Conservation (phyloP, 2,797 vertebrate genomes). For the Sciurus carolinensis region DNA sequence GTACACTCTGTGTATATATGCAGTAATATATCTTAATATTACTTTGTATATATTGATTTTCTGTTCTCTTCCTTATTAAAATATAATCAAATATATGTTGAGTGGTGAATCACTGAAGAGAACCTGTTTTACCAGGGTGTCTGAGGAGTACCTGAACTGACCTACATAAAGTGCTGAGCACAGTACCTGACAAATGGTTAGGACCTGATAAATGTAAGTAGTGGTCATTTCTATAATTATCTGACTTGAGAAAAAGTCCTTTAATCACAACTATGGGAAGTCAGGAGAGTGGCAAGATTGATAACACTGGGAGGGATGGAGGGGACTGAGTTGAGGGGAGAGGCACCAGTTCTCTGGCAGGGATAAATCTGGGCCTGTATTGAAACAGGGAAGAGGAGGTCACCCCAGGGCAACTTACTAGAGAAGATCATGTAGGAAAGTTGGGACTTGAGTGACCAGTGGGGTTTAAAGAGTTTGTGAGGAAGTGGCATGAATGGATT, state of each 20-base stretch:
- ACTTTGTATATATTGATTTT: background rate
- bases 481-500: background rate
- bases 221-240: background rate
- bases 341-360: background rate
- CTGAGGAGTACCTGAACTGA: background rate
- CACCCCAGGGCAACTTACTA: background rate
- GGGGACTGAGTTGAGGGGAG: background rate
- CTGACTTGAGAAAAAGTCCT: background rate
- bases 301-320: background rate
- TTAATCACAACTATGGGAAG: background rate
- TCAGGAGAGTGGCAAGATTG: background rate
- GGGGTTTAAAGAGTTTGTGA: background rate
- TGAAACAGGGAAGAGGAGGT: background rate
- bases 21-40: background rate
- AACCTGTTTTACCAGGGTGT: background rate
- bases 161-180: background rate
- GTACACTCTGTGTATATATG: background rate
- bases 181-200: background rate
- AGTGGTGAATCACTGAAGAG: background rate
- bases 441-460: background rate
- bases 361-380: background rate
- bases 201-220: background rate
- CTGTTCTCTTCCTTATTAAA: background rate
- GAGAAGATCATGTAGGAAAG: background rate
- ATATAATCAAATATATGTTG: background rate